A percentile compares a stretch with the other conserved stretches of the same genome.
These are phyloP conservation scores for Stratiomys singularior DNA, from an alignment of 2,888 invertebrate species.

Conservation along the genomic window DNA sequence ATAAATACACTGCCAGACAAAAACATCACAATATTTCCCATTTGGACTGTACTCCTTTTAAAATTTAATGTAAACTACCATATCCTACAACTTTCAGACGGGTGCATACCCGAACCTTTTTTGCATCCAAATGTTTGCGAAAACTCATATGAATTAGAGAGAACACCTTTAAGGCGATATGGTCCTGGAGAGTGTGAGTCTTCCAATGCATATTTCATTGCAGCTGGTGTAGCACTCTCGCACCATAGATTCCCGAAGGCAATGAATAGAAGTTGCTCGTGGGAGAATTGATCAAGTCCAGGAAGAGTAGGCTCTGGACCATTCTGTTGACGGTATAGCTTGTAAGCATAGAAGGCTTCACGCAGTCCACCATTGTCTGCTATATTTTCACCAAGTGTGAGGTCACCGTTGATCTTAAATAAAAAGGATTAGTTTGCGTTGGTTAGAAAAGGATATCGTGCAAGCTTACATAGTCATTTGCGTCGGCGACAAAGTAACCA, in stretches of 20 bases:
- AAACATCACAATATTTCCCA: background rate
- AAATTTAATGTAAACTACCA: constrained; percentile 62
- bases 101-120: constrained; percentile 69
- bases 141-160: constrained; percentile 80
- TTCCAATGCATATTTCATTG: constrained; percentile 72
- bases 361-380: constrained; percentile 86
- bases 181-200: constrained; percentile 81
- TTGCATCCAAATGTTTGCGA: constrained; percentile 72
- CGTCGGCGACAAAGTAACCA: constrained; percentile 72
- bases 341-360: constrained; percentile 77
- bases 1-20: too few species aligned
- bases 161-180: constrained; percentile 74
- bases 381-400: constrained; percentile 83
- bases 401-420: constrained; percentile 77
- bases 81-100: constrained; percentile 67
- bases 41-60: background rate
- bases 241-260: constrained; percentile 90
- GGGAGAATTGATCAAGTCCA: constrained; percentile 76
- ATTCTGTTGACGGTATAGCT: constrained; percentile 68
- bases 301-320: constrained; percentile 75
- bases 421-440: constrained; percentile 1
- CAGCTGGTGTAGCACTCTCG: constrained; percentile 75
- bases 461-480: constrained; percentile 70
- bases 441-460: background rate
- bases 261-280: constrained; percentile 82